Evolutionary conservation across 2,113 vertebrate species (phyloP), one percentile per base, ranked within the genome.

Genomic region (Bagarius yarrelli): DNA sequence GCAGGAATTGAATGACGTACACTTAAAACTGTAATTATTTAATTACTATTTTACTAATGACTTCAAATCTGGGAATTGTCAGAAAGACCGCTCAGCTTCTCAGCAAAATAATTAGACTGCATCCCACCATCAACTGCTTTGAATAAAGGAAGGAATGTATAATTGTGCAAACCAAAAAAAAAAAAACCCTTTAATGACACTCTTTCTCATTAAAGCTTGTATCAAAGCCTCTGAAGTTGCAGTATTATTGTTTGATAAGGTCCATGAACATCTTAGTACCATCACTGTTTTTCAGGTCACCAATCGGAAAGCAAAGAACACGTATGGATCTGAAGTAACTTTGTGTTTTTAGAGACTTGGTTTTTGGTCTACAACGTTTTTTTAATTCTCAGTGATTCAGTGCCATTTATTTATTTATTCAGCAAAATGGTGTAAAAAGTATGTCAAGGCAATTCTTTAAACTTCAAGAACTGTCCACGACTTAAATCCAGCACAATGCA

Each of bases 401-500:
- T 73, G 44, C 36, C 32, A 59, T 1, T 14, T 53, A 9, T 15
- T 50, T 52, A 3, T 40, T 56, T 4, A 52, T 6, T 55, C 14
- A 78, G 21, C 21, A 15, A 73, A 57, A 25, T 47, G 21, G 44
- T 50, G 13, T 67, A 63, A 79, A 78, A 67, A 79, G 63, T 53
- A 19, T 80, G 67, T 80, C 79, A 80, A 50, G 56, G 57, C 40
- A 67, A 14, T 56, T 8, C 52, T 19, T 55, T 67, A 40, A 40
- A 23, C 76, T 25, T 18, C 9, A 36, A 57, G 15, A 79, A 81
- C 44, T 36, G 67, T 50, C 79, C 1, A n/a, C 57, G 63, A 67
- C 61, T 79, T 34, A 40, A 47, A 75, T 50, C 40, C 40, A 70
- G 47, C 71, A 78, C 76, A 78, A 78, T 66, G 63, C 76, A 67